phyloP scores from a whole-genome alignment of 2,888 invertebrate genomes.

The Thumatha senex region DNA sequence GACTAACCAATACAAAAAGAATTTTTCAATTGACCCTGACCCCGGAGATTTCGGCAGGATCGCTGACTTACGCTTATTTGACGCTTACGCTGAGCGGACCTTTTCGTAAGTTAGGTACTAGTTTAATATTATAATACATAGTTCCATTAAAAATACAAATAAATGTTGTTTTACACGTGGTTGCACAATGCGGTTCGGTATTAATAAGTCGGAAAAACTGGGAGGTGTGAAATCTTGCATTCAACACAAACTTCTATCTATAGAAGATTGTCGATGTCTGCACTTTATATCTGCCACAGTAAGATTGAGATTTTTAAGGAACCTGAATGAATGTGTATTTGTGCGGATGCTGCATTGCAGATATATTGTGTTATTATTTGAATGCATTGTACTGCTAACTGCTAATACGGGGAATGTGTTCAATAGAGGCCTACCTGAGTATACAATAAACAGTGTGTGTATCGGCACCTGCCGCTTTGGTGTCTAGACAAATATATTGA shows the following conservation, averaged over 20 bases:
- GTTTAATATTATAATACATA: slow-evolving; percentile 24
- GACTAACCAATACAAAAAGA: too few species aligned
- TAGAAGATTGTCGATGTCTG: slow-evolving; percentile 29
- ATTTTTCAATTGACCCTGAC: too few species aligned
- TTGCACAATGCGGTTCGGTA: slow-evolving; percentile 21
- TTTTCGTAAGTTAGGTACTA: not conserved
- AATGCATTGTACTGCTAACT: slow-evolving; percentile 53
- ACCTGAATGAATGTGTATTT: slow-evolving; percentile 16
- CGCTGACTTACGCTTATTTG: too few species aligned
- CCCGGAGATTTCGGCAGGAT: too few species aligned
- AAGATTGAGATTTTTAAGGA: slow-evolving; percentile 24
- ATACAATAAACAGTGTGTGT: slow-evolving; percentile 32
- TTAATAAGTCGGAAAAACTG: slow-evolving; percentile 34
- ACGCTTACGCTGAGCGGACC: slow-evolving; percentile 4
- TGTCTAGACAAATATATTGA: slow-evolving; percentile 11
- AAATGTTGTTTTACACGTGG: slow-evolving; percentile 23
- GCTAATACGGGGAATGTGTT: slow-evolving; percentile 60
- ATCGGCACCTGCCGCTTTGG: slow-evolving; percentile 65
- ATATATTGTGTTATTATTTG: slow-evolving; percentile 47
- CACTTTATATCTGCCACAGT: slow-evolving; percentile 24
- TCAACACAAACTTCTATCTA: slow-evolving; percentile 26
- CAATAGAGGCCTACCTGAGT: slow-evolving; percentile 71
- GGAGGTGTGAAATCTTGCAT: slow-evolving; percentile 56
- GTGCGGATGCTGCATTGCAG: slow-evolving; percentile 43
- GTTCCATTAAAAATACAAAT: slow-evolving; percentile 29